Evolutionary conservation across 1,140 invertebrate species (phyloP).

Genomic region (Thalassaphorura encarpata): DNA sequence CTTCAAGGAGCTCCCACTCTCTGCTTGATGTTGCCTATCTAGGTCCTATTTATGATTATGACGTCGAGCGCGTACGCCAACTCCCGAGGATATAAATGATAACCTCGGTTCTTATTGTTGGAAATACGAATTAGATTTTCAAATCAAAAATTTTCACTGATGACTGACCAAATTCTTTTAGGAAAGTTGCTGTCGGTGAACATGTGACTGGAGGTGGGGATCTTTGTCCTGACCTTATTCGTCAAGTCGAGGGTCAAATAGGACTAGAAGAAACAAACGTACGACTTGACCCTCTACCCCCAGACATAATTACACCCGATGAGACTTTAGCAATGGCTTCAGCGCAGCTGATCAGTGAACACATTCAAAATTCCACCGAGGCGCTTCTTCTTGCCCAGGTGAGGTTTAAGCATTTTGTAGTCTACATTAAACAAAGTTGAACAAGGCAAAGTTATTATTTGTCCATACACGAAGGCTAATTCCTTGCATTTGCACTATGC

Average conservation of each 20-base stretch:
- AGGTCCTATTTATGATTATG: too few species aligned
- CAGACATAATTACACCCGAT: conserved; percentile 41
- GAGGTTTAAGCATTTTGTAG: neutral
- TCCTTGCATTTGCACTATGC: conserved; percentile 32
- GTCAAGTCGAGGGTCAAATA: conserved; percentile 43
- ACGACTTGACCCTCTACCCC: conserved; percentile 20
- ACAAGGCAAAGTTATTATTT: neutral
- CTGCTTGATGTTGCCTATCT: too few species aligned
- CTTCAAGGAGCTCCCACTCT: too few species aligned
- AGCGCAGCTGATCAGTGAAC: conserved; percentile 38
- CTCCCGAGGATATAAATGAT: too few species aligned
- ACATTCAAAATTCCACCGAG: conserved; percentile 20
- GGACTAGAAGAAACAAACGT: conserved; percentile 44
- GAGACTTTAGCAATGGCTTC: conserved; percentile 46
- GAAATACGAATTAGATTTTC: too few species aligned
- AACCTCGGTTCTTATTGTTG: too few species aligned
- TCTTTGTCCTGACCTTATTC: conserved; percentile 43
- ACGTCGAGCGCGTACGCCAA: too few species aligned
- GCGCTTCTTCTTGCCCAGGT: conserved; percentile 29
- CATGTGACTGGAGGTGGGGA: conserved; percentile 42
- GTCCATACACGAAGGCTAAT: neutral
- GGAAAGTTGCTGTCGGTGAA: conserved; percentile 41
- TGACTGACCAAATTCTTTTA: conserved; percentile 16
- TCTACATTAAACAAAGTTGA: neutral
- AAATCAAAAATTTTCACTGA: too few species aligned